Evolutionary conservation across 2,888 invertebrate species (phyloP).

Genomic region (Agriopis marginaria): DNA sequence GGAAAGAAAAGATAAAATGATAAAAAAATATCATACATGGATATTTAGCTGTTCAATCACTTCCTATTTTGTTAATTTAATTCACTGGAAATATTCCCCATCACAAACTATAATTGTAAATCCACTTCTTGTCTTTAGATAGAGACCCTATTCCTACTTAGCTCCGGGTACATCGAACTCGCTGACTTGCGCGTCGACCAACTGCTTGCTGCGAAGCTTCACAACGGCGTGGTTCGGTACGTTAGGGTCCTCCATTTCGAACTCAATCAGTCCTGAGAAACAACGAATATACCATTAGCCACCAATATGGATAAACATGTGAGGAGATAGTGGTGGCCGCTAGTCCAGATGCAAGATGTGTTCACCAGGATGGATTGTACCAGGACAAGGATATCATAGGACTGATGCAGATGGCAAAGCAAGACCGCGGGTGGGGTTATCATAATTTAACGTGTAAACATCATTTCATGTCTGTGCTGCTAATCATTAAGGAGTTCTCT

Average conservation of each 20-base stretch:
- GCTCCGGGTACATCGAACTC: slow-evolving; percentile 75
- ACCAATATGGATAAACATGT: background rate
- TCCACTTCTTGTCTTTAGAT: background rate
- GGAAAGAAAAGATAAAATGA: too few relatives aligned
- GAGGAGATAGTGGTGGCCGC: background rate
- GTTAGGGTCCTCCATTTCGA: slow-evolving; percentile 83
- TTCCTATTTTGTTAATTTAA: background rate
- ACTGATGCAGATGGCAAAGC: too few relatives aligned
- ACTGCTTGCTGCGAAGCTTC: slow-evolving; percentile 83
- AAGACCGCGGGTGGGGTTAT: too few relatives aligned
- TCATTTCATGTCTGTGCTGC: too few relatives aligned
- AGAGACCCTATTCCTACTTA: slow-evolving; percentile 55
- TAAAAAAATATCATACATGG: too few relatives aligned
- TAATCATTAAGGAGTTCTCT: too few relatives aligned
- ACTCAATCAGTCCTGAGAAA: slow-evolving; percentile 76
- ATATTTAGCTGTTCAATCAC: background rate
- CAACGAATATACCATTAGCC: background rate
- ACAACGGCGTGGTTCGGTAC: slow-evolving; percentile 82
- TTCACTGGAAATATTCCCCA: background rate
- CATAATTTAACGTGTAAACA: too few relatives aligned
- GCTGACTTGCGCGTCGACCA: slow-evolving; percentile 83
- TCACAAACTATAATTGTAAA: background rate
- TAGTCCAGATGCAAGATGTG: too few relatives aligned
- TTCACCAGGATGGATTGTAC: too few relatives aligned
- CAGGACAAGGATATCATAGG: too few relatives aligned